These are phyloP conservation scores for Gephyroberyx darwinii DNA, from an alignment of 2,797 vertebrate genomes.

Conservation along the genomic window DNA sequence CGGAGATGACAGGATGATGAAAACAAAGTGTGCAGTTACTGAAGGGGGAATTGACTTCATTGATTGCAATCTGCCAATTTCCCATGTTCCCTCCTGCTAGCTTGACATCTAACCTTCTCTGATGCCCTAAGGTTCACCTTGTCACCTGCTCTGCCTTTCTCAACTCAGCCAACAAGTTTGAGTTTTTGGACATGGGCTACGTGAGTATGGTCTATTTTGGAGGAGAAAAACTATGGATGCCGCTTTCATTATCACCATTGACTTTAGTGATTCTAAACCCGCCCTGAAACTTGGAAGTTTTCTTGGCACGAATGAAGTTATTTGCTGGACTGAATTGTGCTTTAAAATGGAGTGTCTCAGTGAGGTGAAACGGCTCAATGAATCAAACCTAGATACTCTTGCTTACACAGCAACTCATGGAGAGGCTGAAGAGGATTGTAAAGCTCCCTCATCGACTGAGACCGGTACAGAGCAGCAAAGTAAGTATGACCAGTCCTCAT, in stretches of 20 bases:
- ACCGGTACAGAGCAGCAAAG: conserved; percentile 91
- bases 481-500: conserved; percentile 58
- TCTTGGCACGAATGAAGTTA: conserved; percentile 11
- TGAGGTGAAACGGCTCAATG: conserved; percentile 50
- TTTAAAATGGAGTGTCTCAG: conserved; percentile 35
- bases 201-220: conserved; percentile 80
- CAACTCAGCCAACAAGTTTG: conserved; percentile 91
- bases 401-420: conserved; percentile 89
- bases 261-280: background rate
- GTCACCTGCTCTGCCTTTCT: conserved; percentile 92
- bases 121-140: conserved; percentile 84
- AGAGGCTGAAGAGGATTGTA: conserved; percentile 89
- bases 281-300: conserved; percentile 11
- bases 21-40: background rate
- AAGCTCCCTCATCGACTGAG: conserved; percentile 87
- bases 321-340: conserved; percentile 13
- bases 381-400: conserved; percentile 51
- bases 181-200: conserved; percentile 92
- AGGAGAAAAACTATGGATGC: background rate
- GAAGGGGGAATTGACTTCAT: background rate
- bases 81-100: background rate
- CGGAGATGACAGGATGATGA: background rate
- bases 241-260: background rate
- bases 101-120: conserved; percentile 18
- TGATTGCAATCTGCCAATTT: background rate